Percentiles rank a stretch among this genome's conserved stretches.
Evolutionary conservation across 2,888 invertebrate genomes (phyloP).

Genomic region (Carpatolechia fugitivella): DNA sequence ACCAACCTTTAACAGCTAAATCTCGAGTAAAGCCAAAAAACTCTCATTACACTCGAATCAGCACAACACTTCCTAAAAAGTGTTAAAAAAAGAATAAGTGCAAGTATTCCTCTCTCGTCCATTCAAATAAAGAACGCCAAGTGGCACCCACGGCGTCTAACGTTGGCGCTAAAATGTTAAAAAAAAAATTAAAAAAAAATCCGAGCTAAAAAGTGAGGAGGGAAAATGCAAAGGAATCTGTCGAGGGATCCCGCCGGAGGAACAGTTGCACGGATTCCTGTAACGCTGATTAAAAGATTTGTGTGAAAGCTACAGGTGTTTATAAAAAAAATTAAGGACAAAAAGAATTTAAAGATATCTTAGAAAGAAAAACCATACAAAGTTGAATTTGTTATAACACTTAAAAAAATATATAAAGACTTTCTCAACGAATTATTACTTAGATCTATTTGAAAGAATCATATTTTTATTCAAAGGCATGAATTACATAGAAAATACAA

Average conservation of each 20-base stretch:
- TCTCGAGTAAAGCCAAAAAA: neutral
- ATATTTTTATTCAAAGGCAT: too few relatives aligned
- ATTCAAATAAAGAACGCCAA: conserved; percentile 48
- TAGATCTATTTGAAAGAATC: too few relatives aligned
- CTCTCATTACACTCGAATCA: conserved; percentile 13
- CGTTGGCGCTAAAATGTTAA: conserved; percentile 47
- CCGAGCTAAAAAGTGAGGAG: conserved; percentile 49
- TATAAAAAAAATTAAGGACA: too few relatives aligned
- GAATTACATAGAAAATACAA: too few relatives aligned
- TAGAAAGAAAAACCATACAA: too few relatives aligned
- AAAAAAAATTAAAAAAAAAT: conserved; percentile 39
- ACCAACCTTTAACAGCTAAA: neutral
- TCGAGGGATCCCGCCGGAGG: conserved; percentile 36
- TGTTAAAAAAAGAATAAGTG: conserved; percentile 31
- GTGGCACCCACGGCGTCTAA: conserved; percentile 59
- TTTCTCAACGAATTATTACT: too few relatives aligned
- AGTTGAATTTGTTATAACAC: too few relatives aligned
- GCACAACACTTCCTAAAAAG: conserved; percentile 20
- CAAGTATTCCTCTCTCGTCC: conserved; percentile 22
- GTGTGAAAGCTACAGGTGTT: neutral
- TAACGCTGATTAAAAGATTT: conserved; percentile 8
- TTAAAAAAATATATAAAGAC: too few relatives aligned
- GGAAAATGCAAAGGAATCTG: conserved; percentile 54
- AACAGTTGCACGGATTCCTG: conserved; percentile 22
- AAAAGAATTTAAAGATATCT: too few relatives aligned